Conservation (phyloP, 1,140 invertebrate genomes). For the Brachionus manjavacas region DNA sequence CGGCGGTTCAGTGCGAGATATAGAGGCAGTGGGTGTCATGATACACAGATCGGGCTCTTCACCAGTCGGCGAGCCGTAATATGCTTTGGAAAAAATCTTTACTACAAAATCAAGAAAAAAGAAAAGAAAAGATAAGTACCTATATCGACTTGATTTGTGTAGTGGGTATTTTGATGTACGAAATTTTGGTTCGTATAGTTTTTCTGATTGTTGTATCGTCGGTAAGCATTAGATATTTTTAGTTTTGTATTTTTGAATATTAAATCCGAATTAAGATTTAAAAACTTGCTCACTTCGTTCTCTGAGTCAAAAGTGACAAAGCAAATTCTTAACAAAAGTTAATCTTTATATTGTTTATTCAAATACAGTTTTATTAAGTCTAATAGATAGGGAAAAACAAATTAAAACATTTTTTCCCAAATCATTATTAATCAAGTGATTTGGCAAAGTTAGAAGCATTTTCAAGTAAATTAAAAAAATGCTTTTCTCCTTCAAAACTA, state of each 20-base stretch:
- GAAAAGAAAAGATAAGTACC: neutral
- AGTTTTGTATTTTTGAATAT: conserved; percentile 20
- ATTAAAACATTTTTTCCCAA: no score
- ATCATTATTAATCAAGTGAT: no score
- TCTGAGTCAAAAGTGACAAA: conserved; percentile 8
- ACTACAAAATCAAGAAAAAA: neutral
- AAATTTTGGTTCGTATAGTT: neutral
- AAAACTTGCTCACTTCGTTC: neutral
- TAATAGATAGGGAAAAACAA: no score
- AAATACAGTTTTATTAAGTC: no score
- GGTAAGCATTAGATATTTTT: conserved; percentile 25
- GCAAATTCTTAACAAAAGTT: neutral
- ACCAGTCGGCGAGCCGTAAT: neutral
- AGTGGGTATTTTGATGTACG: neutral
- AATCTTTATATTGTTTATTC: neutral
- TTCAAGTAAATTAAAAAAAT: no score
- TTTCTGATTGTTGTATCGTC: neutral
- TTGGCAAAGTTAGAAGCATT: no score
- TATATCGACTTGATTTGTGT: neutral
- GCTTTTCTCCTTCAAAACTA: no score
- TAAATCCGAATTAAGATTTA: neutral
- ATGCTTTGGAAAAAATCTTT: neutral
- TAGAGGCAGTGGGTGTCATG: conserved; percentile 5
- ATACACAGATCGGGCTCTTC: neutral
- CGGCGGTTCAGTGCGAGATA: neutral